phyloP scores from a whole-genome alignment of 1,140 invertebrate genomes.

The Camponotus vicinus region DNA sequence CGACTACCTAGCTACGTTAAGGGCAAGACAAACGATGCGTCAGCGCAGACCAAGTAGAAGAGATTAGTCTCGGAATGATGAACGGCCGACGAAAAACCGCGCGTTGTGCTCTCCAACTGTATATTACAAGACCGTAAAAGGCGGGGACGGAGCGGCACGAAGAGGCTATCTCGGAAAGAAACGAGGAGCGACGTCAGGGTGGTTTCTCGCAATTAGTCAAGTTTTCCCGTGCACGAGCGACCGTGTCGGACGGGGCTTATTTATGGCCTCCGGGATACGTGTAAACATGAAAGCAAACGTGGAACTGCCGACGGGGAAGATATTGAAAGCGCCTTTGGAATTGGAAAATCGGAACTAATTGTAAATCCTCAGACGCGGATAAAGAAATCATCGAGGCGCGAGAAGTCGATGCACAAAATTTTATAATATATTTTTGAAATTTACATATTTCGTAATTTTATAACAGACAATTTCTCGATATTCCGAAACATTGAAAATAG shows the following conservation, averaged over 20 bases:
- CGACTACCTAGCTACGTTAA: constrained; percentile 44
- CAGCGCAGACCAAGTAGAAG: constrained; percentile 76
- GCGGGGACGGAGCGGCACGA: constrained; percentile 27
- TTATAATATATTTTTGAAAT: neutral
- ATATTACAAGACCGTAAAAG: constrained; percentile 59
- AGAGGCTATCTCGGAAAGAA: constrained; percentile 71
- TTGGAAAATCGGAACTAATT: neutral
- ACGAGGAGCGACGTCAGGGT: constrained; percentile 65
- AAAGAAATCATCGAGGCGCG: constrained; percentile 27
- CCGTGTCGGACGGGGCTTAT: constrained; percentile 70
- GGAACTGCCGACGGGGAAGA: constrained; percentile 30
- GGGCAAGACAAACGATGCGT: constrained; percentile 74
- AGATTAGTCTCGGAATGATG: constrained; percentile 78
- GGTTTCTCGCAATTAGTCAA: constrained; percentile 78
- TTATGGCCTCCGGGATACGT: constrained; percentile 69
- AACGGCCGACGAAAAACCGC: constrained; percentile 73
- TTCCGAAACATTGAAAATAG: neutral
- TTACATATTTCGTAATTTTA: neutral
- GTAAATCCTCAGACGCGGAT: constrained; percentile 1
- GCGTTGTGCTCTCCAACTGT: constrained; percentile 67
- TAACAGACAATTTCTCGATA: neutral
- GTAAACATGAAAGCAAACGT: constrained; percentile 73
- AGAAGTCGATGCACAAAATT: neutral
- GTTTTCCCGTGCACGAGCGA: constrained; percentile 69
- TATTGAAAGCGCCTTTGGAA: neutral